Conservation (phyloP, 23 tunicate genomes). For the Oikopleura albicans region DNA sequence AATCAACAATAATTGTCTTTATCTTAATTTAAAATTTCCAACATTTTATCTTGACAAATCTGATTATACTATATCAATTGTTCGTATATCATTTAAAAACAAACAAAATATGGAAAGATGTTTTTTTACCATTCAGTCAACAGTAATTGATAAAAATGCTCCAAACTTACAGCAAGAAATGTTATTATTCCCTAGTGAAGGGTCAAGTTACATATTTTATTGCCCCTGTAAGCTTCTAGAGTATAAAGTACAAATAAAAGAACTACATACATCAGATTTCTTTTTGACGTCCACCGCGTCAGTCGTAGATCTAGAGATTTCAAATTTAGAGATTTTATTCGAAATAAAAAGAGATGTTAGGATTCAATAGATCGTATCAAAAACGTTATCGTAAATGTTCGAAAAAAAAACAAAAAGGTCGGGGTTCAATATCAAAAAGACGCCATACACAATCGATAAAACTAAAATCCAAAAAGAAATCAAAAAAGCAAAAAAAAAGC, state of each 20-base stretch:
- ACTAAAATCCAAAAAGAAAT: background rate
- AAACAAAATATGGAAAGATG: no score
- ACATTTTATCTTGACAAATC: no score
- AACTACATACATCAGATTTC: background rate
- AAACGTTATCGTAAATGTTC: background rate
- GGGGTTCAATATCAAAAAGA: background rate
- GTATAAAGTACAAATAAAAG: background rate
- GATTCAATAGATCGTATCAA: background rate
- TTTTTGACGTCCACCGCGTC: background rate
- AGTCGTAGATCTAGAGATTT: background rate
- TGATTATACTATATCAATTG: no score
- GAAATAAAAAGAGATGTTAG: background rate
- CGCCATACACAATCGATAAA: no score
- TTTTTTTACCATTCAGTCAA: no score
- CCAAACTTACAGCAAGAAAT: no score
- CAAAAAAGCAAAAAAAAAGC: no score
- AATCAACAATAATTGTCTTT: no score
- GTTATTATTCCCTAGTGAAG: no score
- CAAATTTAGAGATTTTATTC: background rate
- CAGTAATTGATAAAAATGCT: no score
- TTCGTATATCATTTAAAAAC: no score
- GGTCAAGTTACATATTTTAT: background rate
- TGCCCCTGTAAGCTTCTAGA: background rate
- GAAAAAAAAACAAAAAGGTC: background rate
- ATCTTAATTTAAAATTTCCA: no score